A percentile compares a stretch with the other conserved stretches of the same genome.
These are phyloP conservation scores for Oligia latruncula DNA, from an alignment of 2,888 invertebrate genomes.

Conservation along the genomic window DNA sequence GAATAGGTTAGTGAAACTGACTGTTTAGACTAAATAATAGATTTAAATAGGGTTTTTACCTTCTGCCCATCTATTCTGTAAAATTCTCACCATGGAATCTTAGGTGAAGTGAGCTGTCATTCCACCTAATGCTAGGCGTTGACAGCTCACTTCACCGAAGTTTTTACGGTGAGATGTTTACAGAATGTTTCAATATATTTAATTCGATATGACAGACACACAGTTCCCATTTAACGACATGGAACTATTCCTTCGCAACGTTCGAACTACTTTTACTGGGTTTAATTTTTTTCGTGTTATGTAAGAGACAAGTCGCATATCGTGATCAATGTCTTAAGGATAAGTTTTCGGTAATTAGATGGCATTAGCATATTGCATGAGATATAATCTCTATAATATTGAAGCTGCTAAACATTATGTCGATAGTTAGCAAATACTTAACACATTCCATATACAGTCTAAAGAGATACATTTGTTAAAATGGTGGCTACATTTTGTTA, in stretches of 20 bases:
- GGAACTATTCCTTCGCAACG: conserved; percentile 71
- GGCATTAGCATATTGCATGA: conserved; percentile 84
- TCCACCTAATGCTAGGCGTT: neutral
- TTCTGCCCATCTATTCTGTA: too few species aligned
- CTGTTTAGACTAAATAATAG: neutral
- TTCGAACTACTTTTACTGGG: conserved; percentile 78
- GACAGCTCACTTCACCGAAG: neutral
- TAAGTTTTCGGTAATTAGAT: conserved; percentile 86
- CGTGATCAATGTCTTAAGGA: conserved; percentile 87
- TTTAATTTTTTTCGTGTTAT: conserved; percentile 76
- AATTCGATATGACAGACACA: conserved; percentile 40
- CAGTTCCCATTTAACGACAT: conserved; percentile 62
- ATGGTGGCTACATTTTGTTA: conserved; percentile 55
- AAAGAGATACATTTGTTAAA: conserved; percentile 59
- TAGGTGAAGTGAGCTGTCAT: neutral
- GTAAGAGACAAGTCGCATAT: conserved; percentile 81
- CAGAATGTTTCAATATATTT: neutral
- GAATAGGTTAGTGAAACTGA: conserved; percentile 5
- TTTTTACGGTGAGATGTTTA: neutral
- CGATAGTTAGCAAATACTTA: conserved; percentile 60
- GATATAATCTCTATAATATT: conserved; percentile 65
- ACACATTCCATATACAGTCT: conserved; percentile 43
- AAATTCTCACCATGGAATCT: too few species aligned
- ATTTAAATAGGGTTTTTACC: neutral
- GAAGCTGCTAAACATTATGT: conserved; percentile 57